phyloP scores from a whole-genome alignment of 2,888 invertebrate genomes.

The Pharmacophagus antenor region DNA sequence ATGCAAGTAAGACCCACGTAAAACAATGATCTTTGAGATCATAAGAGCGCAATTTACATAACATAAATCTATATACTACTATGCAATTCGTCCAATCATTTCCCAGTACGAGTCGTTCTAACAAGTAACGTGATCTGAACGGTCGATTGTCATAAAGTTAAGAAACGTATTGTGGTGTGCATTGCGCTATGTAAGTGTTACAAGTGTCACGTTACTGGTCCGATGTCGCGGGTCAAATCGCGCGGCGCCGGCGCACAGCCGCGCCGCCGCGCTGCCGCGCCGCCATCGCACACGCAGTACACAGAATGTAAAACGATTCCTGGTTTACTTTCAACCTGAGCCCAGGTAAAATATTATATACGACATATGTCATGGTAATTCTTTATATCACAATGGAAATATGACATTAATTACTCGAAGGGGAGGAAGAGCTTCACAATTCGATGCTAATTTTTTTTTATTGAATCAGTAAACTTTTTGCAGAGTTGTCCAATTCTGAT shows the following conservation, averaged over 20 bases:
- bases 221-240: conserved; percentile 37
- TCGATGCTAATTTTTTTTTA: too few species aligned
- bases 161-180: conserved; percentile 29
- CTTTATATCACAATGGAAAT: too few species aligned
- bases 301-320: conserved; percentile 33
- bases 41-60: too few species aligned
- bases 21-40: too few species aligned
- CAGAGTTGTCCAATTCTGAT: too few species aligned
- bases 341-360: background rate
- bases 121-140: conserved; percentile 23
- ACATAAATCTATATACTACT: too few species aligned
- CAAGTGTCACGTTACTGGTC: conserved; percentile 35
- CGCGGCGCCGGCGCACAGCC: conserved; percentile 41
- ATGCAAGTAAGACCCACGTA: too few species aligned
- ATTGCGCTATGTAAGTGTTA: conserved; percentile 31
- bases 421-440: too few species aligned
- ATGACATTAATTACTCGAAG: too few species aligned
- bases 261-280: conserved; percentile 40
- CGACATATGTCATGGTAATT: too few species aligned
- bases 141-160: conserved; percentile 31
- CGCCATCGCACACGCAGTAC: conserved; percentile 28
- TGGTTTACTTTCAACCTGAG: conserved; percentile 4
- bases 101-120: conserved; percentile 23
- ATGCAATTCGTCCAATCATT: conserved; percentile 5
- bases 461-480: too few species aligned